A percentile compares a stretch with the other conserved stretches of the same genome.
Evolutionary conservation across 2,113 vertebrate species (phyloP).

Genomic region (Collichthys lucidus): DNA sequence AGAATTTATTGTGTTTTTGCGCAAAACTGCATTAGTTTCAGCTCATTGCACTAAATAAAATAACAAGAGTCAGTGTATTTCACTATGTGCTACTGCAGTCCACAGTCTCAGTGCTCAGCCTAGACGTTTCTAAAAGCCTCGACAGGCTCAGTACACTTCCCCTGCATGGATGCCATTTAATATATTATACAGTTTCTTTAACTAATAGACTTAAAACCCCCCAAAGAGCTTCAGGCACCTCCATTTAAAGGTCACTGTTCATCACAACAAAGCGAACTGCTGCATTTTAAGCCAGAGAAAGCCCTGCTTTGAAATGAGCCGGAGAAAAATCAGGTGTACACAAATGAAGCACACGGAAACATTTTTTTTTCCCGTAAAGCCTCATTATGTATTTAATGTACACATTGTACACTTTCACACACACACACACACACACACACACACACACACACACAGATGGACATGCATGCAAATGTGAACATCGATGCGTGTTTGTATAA

Average conservation of each 20-base stretch:
- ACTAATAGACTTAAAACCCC: conserved; percentile 35
- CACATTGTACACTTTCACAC: conserved; percentile 3
- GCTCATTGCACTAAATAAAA: not conserved
- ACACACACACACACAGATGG: not conserved
- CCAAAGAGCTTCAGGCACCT: conserved; percentile 14
- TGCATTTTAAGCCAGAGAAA: conserved; percentile 47
- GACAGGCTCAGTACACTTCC: not conserved
- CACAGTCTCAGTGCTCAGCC: not conserved
- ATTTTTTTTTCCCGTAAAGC: conserved; percentile 15
- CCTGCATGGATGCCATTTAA: not conserved
- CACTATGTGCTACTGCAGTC: not conserved
- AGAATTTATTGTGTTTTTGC: not conserved
- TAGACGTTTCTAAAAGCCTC: conserved; percentile 4
- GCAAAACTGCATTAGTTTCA: not conserved
- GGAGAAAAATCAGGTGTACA: conserved; percentile 22
- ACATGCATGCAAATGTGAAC: conserved; percentile 75
- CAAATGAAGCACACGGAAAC: conserved; percentile 1
- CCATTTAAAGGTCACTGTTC: conserved; percentile 34
- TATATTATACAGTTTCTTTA: conserved; percentile 10
- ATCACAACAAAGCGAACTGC: conserved; percentile 30
- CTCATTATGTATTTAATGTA: conserved; percentile 8
- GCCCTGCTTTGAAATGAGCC: conserved; percentile 19
- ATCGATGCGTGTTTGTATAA: not conserved
- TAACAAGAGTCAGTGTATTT: not conserved
- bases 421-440: not conserved